Percentiles rank a stretch among this genome's conserved stretches.
phyloP scores from a whole-genome alignment of 2,797 vertebrate species.

The Bradypodion ventrale region DNA sequence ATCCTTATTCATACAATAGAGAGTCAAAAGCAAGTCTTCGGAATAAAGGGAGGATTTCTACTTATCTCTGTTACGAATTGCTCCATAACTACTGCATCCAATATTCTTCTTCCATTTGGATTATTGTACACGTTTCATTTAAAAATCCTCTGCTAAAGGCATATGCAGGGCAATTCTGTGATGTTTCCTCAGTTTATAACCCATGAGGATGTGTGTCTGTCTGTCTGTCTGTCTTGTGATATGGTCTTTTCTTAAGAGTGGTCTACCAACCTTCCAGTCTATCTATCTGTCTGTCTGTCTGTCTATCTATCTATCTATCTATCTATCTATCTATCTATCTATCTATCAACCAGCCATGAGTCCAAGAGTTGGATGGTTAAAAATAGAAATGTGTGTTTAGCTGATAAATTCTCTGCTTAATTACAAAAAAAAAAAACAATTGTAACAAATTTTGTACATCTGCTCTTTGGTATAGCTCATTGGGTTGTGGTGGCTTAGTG shows the following conservation, averaged over 20 bases:
- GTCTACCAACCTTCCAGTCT: too few relatives aligned
- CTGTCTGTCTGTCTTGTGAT: too few relatives aligned
- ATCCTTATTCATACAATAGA: not conserved
- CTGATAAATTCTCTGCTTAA: not conserved
- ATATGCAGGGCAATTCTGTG: not conserved
- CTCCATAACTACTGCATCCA: conserved; percentile 3
- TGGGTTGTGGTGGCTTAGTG: too few relatives aligned
- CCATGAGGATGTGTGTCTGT: not conserved
- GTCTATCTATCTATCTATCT: too few relatives aligned
- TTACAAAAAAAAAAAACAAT: not conserved
- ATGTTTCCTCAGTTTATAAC: not conserved
- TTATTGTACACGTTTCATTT: not conserved
- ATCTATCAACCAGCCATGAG: too few relatives aligned
- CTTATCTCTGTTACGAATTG: not conserved
- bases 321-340: too few relatives aligned
- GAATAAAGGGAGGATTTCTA: conserved; percentile 2
- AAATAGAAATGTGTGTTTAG: not conserved
- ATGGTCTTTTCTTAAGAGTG: too few relatives aligned
- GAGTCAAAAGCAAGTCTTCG: conserved; percentile 25
- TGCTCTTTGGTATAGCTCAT: too few relatives aligned
- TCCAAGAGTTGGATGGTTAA: not conserved
- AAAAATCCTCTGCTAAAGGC: conserved; percentile 3
- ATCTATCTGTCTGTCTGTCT: too few relatives aligned
- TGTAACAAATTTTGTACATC: not conserved
- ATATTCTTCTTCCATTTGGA: not conserved